A percentile compares a stretch with the other conserved stretches of the same genome.
These are phyloP conservation scores for Mesorhabditis spiculigera DNA, from an alignment of 2,888 invertebrate genomes.

Conservation along the genomic window DNA sequence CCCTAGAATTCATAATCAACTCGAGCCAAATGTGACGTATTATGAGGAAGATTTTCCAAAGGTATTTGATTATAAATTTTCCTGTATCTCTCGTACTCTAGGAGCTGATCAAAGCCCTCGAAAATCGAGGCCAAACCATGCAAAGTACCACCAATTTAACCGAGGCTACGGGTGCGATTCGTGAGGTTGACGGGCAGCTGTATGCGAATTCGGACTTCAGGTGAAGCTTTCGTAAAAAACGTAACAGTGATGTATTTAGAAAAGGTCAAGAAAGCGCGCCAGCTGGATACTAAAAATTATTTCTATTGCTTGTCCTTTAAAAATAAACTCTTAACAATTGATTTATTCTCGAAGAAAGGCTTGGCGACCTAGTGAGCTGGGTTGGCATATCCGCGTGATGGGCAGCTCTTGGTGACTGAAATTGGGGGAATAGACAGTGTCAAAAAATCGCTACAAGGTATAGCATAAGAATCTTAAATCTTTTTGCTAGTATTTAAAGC, in stretches of 20 bases:
- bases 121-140: conserved; percentile 4
- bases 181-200: conserved; percentile 5
- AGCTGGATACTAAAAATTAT: background rate
- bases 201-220: background rate
- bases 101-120: background rate
- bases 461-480: too few species aligned
- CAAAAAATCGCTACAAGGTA: too few species aligned
- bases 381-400: too few species aligned
- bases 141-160: background rate
- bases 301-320: too few species aligned
- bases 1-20: background rate
- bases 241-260: background rate
- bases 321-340: too few species aligned
- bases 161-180: background rate
- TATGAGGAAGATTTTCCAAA: background rate
- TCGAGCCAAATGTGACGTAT: background rate
- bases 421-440: too few species aligned
- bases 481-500: too few species aligned
- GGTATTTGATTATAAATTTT: background rate
- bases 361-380: too few species aligned
- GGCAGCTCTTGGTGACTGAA: too few species aligned
- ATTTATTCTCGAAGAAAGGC: too few species aligned
- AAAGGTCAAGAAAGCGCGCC: background rate
- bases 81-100: background rate
- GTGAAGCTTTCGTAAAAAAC: background rate